Conservation (phyloP, 37 sponge, comb jelly and placozoan species). For the Chondrilla cf. caribensis region DNA sequence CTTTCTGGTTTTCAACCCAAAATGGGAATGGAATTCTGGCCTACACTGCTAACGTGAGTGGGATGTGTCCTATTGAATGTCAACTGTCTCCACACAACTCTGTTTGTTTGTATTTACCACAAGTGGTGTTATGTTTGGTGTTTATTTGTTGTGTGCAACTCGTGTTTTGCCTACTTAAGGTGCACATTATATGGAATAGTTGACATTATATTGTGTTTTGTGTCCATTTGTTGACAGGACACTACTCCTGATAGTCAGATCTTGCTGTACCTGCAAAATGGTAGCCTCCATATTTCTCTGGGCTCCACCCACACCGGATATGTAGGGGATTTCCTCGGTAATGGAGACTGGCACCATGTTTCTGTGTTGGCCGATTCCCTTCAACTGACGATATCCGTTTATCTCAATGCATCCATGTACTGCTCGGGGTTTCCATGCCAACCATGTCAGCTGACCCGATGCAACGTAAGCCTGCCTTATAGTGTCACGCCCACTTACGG, state of each 20-base stretch:
- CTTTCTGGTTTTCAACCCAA: constrained; percentile 8
- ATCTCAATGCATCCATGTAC: background rate
- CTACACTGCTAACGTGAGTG: constrained; percentile 20
- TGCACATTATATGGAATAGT: too few relatives aligned
- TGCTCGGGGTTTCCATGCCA: background rate
- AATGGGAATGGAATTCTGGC: constrained; percentile 7
- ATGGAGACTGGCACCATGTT: constrained; percentile 25
- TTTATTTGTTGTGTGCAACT: too few relatives aligned
- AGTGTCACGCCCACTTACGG: background rate
- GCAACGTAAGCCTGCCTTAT: background rate
- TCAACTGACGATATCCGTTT: background rate
- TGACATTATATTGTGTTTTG: too few relatives aligned
- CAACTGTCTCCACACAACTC: background rate
- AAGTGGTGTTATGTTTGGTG: background rate
- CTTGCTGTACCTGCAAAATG: background rate
- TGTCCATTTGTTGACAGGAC: background rate
- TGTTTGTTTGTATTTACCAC: background rate
- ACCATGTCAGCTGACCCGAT: background rate
- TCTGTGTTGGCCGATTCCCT: background rate
- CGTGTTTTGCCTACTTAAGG: too few relatives aligned
- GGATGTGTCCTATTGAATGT: too few relatives aligned
- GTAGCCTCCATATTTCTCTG: background rate
- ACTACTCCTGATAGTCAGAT: background rate
- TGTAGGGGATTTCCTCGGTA: background rate
- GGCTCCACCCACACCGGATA: background rate